These are phyloP conservation scores for Cheilosia grossa DNA, from an alignment of 2,888 invertebrate species.

Conservation along the genomic window DNA sequence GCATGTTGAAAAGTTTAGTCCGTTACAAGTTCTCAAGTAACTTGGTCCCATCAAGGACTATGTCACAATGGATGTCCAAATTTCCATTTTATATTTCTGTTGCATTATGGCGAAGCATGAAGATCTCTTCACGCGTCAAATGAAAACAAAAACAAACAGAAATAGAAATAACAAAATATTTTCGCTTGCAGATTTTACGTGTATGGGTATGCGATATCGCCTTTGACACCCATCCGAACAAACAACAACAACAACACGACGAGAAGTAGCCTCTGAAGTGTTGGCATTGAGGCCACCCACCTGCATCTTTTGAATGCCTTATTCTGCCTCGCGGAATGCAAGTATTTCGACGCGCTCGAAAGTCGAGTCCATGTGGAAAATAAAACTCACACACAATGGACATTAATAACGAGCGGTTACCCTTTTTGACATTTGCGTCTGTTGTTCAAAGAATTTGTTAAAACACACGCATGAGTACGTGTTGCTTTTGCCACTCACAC, in stretches of 20 bases:
- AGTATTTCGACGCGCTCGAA: constrained; percentile 2
- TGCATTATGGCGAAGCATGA: constrained; percentile 24
- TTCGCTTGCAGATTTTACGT: neutral
- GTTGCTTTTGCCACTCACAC: constrained; percentile 61
- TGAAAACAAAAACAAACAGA: constrained; percentile 14
- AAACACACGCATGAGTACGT: constrained; percentile 66
- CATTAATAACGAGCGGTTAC: constrained; percentile 65
- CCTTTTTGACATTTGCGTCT: constrained; percentile 64
- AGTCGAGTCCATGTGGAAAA: constrained; percentile 1
- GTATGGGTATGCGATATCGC: constrained; percentile 21
- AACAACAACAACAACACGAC: constrained; percentile 44
- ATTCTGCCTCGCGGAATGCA: constrained; percentile 25
- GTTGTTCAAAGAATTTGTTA: constrained; percentile 70
- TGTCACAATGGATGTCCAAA: neutral
- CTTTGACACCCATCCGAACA: constrained; percentile 54
- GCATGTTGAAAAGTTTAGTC: neutral
- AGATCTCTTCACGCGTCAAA: constrained; percentile 7
- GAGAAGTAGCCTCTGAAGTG: constrained; percentile 67
- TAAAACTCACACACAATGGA: constrained; percentile 61
- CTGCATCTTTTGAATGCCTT: constrained; percentile 7
- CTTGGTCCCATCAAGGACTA: too few species aligned
- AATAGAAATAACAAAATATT: neutral
- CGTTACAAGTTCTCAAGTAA: neutral
- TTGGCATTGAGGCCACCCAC: constrained; percentile 55
- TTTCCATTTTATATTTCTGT: constrained; percentile 30